Conservation (phyloP, 2,113 vertebrate species). For the Fulmarus glacialis region DNA sequence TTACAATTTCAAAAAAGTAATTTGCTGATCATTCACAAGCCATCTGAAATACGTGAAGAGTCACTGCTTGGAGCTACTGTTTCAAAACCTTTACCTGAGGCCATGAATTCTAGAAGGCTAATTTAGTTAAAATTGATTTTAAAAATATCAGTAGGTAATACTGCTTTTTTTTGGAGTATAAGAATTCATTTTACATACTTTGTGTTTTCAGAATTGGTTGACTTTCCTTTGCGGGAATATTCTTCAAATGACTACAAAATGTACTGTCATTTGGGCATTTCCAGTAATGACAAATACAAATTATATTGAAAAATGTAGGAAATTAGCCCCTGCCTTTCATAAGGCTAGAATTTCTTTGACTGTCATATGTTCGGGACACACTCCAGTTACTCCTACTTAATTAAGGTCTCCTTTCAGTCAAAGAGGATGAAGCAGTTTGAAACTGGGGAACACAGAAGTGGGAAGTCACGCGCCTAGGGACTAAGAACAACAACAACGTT, state of each 20-base stretch:
- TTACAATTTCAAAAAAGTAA: background rate
- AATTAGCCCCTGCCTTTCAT: background rate
- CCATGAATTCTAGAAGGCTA: background rate
- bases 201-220: background rate
- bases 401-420: background rate
- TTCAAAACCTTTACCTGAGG: background rate
- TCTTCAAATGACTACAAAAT: background rate
- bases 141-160: background rate
- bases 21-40: background rate
- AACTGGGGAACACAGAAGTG: background rate
- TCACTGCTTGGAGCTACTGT: background rate
- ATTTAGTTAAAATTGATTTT: background rate
- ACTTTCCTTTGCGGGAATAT: background rate
- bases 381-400: background rate
- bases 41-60: background rate
- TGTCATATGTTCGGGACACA: background rate
- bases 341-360: background rate
- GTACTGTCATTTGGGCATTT: background rate
- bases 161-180: background rate
- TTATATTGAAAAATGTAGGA: background rate
- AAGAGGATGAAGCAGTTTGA: background rate
- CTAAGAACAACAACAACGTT: background rate
- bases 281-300: background rate
- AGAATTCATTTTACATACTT: background rate
- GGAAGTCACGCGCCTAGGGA: background rate